A percentile compares a stretch with the other conserved stretches of the same genome.
These are phyloP conservation scores for Apodemia hepburni DNA, from an alignment of 2,888 invertebrate species.

Conservation along the genomic window DNA sequence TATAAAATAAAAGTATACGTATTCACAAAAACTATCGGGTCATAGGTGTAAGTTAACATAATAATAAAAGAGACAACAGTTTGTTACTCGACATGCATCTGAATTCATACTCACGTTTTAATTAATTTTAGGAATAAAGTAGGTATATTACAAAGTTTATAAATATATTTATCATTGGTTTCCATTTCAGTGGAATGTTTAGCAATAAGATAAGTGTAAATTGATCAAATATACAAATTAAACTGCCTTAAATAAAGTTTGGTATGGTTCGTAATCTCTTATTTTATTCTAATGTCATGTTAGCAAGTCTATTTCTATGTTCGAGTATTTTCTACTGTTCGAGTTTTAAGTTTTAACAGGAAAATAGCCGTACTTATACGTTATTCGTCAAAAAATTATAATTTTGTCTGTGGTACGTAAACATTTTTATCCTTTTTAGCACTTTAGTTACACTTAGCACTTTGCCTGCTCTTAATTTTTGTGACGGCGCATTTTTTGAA, in stretches of 20 bases:
- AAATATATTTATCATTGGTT: neutral
- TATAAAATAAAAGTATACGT: constrained; percentile 15
- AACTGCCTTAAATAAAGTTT: constrained; percentile 5
- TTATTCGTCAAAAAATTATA: too few relatives aligned
- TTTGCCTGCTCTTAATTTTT: too few relatives aligned
- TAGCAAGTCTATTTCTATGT: neutral
- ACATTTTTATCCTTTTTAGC: too few relatives aligned
- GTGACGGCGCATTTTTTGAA: too few relatives aligned
- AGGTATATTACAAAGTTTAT: neutral
- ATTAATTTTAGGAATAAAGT: too few relatives aligned
- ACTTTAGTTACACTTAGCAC: too few relatives aligned
- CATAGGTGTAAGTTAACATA: neutral
- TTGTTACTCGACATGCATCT: too few relatives aligned
- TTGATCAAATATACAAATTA: neutral
- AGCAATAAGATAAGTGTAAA: neutral
- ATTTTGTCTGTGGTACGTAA: too few relatives aligned
- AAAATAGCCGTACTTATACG: too few relatives aligned
- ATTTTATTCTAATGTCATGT: constrained; percentile 9
- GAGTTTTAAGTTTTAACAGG: too few relatives aligned
- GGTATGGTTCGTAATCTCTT: neutral
- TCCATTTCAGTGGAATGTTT: neutral
- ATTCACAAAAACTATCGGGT: constrained; percentile 12
- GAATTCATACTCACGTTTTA: too few relatives aligned
- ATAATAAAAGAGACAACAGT: too few relatives aligned
- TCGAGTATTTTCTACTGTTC: neutral